Evolutionary conservation across 2,113 vertebrate species (phyloP).

Genomic region (Notarius lentiginosus): DNA sequence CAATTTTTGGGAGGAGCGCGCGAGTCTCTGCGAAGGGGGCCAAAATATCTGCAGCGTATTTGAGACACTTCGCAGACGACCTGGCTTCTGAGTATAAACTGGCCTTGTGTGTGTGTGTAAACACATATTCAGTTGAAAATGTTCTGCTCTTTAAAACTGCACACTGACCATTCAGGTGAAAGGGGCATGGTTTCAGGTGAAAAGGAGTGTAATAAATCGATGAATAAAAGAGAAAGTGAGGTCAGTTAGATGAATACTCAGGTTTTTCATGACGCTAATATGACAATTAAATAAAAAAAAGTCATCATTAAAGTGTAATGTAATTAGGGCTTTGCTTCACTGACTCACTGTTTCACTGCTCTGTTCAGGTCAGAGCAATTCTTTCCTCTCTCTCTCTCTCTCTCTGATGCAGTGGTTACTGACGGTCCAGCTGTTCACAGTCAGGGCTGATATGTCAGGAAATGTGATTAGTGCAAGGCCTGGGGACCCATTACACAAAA

Average conservation of each 20-base stretch:
- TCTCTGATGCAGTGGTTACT: not conserved
- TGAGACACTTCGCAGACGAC: too few species aligned
- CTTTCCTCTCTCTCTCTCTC: not conserved
- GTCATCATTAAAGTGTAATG: not conserved
- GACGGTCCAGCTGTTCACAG: not conserved
- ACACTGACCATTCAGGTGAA: not conserved
- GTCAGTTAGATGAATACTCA: not conserved
- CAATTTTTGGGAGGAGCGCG: too few species aligned
- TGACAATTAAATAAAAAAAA: not conserved
- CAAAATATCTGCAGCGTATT: too few species aligned
- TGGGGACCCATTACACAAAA: not conserved
- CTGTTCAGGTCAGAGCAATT: not conserved
- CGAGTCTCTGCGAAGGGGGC: too few species aligned
- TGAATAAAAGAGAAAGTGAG: not conserved
- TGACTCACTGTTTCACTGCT: too few species aligned
- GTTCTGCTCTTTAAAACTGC: not conserved
- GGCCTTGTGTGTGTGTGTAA: not conserved
- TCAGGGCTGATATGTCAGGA: slow-evolving; percentile 9
- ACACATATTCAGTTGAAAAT: not conserved
- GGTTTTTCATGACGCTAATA: not conserved
- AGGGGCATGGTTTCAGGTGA: not conserved
- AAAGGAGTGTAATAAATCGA: not conserved
- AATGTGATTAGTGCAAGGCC: slow-evolving; percentile 28
- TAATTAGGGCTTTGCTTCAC: not conserved
- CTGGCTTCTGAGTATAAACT: too few species aligned